Evolutionary conservation across 2,888 invertebrate genomes (phyloP).

Genomic region (Caenorhabditis sinica): DNA sequence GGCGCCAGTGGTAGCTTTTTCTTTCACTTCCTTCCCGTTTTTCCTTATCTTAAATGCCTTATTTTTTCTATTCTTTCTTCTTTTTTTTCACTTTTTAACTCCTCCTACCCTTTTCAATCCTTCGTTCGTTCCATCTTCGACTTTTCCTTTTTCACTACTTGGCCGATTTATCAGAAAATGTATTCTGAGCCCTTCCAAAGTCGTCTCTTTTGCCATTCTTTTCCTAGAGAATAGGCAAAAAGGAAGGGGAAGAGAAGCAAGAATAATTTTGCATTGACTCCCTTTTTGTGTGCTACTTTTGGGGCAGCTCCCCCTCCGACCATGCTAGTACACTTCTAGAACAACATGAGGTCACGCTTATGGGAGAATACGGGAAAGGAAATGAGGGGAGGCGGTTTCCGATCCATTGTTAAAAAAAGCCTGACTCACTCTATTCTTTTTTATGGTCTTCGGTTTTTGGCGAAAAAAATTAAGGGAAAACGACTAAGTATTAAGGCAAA

Average conservation of each 20-base stretch:
- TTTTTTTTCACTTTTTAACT: slow-evolving; percentile 18
- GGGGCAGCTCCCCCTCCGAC: background rate
- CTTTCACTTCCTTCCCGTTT: slow-evolving; percentile 25
- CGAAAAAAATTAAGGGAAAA: no score
- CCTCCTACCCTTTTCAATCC: background rate
- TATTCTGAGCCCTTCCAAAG: slow-evolving; percentile 43
- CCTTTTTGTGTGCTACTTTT: slow-evolving; percentile 18
- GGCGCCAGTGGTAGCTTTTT: slow-evolving; percentile 34
- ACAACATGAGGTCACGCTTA: slow-evolving; percentile 57
- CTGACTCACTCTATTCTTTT: slow-evolving; percentile 13
- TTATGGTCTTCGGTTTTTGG: background rate
- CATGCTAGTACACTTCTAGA: slow-evolving; percentile 45
- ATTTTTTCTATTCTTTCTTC: background rate
- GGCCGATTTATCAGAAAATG: slow-evolving; percentile 52
- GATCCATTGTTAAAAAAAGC: slow-evolving; percentile 24
- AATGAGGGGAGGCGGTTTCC: slow-evolving; percentile 14
- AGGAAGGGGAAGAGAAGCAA: slow-evolving; percentile 22
- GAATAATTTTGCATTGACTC: slow-evolving; percentile 52
- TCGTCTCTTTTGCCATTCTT: slow-evolving; percentile 9
- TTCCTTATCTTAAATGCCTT: slow-evolving; percentile 39
- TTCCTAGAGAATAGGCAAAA: slow-evolving; percentile 20
- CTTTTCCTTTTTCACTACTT: background rate
- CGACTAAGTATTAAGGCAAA: no score
- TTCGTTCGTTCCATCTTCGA: slow-evolving; percentile 10
- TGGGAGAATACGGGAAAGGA: background rate